Conservation (phyloP, 2,113 vertebrate genomes). For the Gavialis gangeticus region DNA sequence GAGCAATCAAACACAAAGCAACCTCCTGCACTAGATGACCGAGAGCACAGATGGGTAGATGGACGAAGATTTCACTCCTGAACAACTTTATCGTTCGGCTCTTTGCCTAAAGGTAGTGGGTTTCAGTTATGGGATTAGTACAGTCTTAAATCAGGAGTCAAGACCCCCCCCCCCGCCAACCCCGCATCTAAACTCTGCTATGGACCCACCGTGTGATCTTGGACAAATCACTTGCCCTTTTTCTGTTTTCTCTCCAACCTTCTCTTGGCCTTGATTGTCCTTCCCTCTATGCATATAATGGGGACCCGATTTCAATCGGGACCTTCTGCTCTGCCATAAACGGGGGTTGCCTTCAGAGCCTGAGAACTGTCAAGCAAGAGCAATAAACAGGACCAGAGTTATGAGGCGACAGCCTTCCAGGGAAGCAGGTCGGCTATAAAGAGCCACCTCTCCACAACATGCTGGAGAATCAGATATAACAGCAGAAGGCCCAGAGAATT, state of each 20-base stretch:
- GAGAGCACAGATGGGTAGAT: neutral
- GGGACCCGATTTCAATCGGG: neutral
- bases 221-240: neutral
- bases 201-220: neutral
- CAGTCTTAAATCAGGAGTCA: neutral
- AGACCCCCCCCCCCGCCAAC: neutral
- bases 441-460: slow-evolving; percentile 15
- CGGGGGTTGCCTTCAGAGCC: neutral
- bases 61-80: fast-evolving
- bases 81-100: fast-evolving
- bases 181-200: neutral
- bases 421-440: slow-evolving; percentile 45
- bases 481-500: neutral
- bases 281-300: fast-evolving
- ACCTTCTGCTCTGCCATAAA: neutral
- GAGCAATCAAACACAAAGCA: neutral
- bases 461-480: slow-evolving; percentile 1
- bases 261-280: neutral
- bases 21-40: neutral
- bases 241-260: fast-evolving
- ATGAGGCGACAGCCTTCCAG: slow-evolving; percentile 19
- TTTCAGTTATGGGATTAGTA: neutral
- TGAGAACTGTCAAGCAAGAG: neutral
- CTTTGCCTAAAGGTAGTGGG: neutral
- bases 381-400: neutral